Conservation (phyloP, 2,888 invertebrate genomes). For the Agrypnus murinus region DNA sequence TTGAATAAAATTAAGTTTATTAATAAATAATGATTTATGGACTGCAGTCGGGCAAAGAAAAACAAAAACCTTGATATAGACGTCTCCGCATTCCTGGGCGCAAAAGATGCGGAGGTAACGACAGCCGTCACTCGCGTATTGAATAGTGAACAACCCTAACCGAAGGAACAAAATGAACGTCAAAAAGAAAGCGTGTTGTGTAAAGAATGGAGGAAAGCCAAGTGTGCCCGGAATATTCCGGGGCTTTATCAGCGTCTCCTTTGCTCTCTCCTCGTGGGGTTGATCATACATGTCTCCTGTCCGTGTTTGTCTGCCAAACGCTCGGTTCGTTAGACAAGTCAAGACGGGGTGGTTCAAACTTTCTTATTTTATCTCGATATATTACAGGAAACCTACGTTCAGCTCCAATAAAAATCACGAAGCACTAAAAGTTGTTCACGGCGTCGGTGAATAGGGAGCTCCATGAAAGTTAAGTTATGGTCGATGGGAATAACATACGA, state of each 20-base stretch:
- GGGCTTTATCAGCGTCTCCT: conserved; percentile 55
- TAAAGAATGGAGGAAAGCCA: conserved; percentile 57
- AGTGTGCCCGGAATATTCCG: conserved; percentile 61
- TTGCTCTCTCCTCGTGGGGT: conserved; percentile 48
- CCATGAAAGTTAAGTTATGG: conserved; percentile 40
- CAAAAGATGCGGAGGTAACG: conserved; percentile 48
- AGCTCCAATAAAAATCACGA: conserved; percentile 49
- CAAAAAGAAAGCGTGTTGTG: conserved; percentile 57
- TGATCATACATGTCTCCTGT: conserved; percentile 55
- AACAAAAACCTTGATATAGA: conserved; percentile 34
- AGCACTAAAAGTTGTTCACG: conserved; percentile 44
- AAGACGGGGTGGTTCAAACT: conserved; percentile 54
- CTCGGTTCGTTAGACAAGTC: conserved; percentile 67
- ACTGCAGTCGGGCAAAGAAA: no score
- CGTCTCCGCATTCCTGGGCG: conserved; percentile 39
- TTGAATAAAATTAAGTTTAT: not conserved
- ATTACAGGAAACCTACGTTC: conserved; percentile 50
- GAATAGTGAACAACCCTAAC: conserved; percentile 58
- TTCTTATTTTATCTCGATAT: conserved; percentile 53
- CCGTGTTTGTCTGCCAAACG: conserved; percentile 62
- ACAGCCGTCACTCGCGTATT: conserved; percentile 57
- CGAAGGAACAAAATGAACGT: conserved; percentile 59
- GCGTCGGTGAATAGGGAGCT: conserved; percentile 10
- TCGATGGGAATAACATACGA: conserved; percentile 29
- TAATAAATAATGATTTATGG: no score